Percentiles rank a stretch among this genome's conserved stretches.
phyloP scores from a whole-genome alignment of 2,888 invertebrate genomes.

The Zeuzera pyrina region DNA sequence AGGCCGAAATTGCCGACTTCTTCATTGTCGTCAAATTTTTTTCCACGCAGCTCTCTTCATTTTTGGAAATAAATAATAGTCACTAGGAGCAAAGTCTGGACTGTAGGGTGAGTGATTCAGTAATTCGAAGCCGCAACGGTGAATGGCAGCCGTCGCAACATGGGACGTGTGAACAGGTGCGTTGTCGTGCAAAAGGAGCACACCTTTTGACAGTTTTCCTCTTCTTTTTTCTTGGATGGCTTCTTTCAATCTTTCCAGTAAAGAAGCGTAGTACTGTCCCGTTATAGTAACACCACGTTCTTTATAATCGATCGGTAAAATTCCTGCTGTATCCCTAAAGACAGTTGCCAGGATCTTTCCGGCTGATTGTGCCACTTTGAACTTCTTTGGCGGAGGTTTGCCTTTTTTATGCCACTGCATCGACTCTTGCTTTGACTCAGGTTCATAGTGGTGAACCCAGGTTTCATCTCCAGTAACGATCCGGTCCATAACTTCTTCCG shows the following conservation, averaged over 20 bases:
- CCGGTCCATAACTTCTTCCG: background rate
- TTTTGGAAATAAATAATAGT: slow-evolving; percentile 9
- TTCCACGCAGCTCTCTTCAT: slow-evolving; percentile 2
- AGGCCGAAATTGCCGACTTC: slow-evolving; percentile 4
- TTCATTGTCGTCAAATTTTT: background rate
- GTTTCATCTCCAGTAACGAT: slow-evolving; percentile 17
- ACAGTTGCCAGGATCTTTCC: background rate
- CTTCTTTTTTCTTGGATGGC: slow-evolving; percentile 12
- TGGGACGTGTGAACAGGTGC: slow-evolving; percentile 6
- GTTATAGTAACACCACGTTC: no score
- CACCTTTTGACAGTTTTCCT: slow-evolving; percentile 8
- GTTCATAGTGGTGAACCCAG: slow-evolving; percentile 19
- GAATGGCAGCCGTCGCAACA: no score
- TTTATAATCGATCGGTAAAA: background rate
- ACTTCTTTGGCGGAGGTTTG: background rate
- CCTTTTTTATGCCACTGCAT: background rate
- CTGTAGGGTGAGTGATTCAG: slow-evolving; percentile 11
- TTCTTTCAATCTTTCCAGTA: slow-evolving; percentile 9
- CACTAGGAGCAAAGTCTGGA: slow-evolving; percentile 6
- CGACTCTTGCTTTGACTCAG: background rate
- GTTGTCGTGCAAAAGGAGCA: slow-evolving; percentile 9
- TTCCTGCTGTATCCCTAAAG: no score
- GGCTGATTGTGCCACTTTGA: background rate
- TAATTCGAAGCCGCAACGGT: no score
- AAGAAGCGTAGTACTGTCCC: no score